Base-by-base conservation (phyloP, 2,888 invertebrate species). In the Epinotia demarniana region DNA sequence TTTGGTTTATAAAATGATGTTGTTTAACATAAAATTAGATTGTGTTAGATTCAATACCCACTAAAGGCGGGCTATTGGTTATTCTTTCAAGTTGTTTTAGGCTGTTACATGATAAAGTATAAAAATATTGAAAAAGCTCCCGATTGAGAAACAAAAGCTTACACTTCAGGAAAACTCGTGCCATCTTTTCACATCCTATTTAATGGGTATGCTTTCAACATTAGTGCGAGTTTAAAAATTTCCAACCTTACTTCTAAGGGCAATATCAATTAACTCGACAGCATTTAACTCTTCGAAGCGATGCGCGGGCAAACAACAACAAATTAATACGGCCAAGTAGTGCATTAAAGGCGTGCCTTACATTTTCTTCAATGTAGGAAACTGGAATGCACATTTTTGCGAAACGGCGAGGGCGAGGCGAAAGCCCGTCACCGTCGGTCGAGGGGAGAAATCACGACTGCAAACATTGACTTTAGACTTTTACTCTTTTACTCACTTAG, bases 401-500 rank as follows among this genome's bases (percentile, higher is more conserved):
- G 77, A 78, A 79, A 77, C 77, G 75, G 73, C 78, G 77, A 78
- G 79, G 78, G 78, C 80, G 80, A 79, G 76, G 78, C 78, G 78
- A 84, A 82, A 83, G 84, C 84, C 83, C 89, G 90, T 90, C 90
- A 90, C 88, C 80, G 87, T 78, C 86, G 84, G 84, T 81, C 86
- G 86, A 89, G 87, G 86, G 86, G 86, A 84, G 87, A 92, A 93
- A 93, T 94, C 93, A 93, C 91, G 92, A 87, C 87, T 80, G 93
- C 93, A 92, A 93, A 94, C 92, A 93, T 93, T 93, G 93, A 93
- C 94, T 92, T 89, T 91, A 87, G 87, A 90, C 90, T 92, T 93
- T 93, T 92, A 90, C 89, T 92, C 89, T 91, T 91, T 91, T 89
- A 92, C 91, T 92, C 91, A 92, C 92, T 93, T 91, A 92, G 87